Evolutionary conservation across 1,140 invertebrate genomes (phyloP).

Genomic region (Megalonaias nervosa): DNA sequence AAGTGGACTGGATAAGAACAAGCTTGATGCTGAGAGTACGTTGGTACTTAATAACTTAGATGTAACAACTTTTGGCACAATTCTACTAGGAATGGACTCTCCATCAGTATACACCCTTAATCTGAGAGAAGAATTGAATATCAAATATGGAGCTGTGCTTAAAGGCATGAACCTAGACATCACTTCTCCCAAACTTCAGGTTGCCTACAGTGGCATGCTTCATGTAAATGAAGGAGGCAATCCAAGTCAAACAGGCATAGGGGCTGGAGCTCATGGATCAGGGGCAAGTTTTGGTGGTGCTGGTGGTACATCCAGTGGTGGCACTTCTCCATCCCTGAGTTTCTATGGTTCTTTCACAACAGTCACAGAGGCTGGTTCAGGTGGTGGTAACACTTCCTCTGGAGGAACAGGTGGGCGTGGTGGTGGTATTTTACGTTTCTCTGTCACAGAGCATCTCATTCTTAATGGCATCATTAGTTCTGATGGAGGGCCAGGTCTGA

Average conservation of each 20-base stretch:
- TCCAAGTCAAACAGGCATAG: slow-evolving; percentile 21
- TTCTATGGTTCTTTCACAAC: slow-evolving; percentile 38
- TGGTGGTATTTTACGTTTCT: slow-evolving; percentile 47
- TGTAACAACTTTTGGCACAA: slow-evolving; percentile 46
- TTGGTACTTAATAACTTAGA: slow-evolving; percentile 49
- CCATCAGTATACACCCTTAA: slow-evolving; percentile 36
- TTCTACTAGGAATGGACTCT: slow-evolving; percentile 45
- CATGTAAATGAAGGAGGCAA: slow-evolving; percentile 40
- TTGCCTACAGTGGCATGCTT: slow-evolving; percentile 48
- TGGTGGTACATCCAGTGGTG: slow-evolving; percentile 42
- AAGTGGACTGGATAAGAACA: slow-evolving; percentile 38
- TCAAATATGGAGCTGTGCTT: slow-evolving; percentile 52
- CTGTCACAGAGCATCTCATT: slow-evolving; percentile 27
- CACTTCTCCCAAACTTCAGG: slow-evolving; percentile 33
- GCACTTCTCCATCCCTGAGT: slow-evolving; percentile 15
- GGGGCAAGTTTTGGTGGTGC: slow-evolving; percentile 54
- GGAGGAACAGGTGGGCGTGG: slow-evolving; percentile 32
- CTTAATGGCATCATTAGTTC: slow-evolving; percentile 49
- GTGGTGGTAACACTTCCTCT: slow-evolving; percentile 41
- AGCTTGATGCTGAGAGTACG: slow-evolving; percentile 36
- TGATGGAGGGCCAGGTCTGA: slow-evolving; percentile 38
- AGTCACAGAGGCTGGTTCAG: slow-evolving; percentile 48
- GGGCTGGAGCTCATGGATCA: slow-evolving; percentile 38
- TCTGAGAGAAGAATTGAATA: slow-evolving; percentile 45
- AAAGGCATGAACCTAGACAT: slow-evolving; percentile 40